A percentile compares a stretch with the other conserved stretches of the same genome.
Conservation (phyloP, 2,113 vertebrate genomes). For the Brachyistius frenatus region DNA sequence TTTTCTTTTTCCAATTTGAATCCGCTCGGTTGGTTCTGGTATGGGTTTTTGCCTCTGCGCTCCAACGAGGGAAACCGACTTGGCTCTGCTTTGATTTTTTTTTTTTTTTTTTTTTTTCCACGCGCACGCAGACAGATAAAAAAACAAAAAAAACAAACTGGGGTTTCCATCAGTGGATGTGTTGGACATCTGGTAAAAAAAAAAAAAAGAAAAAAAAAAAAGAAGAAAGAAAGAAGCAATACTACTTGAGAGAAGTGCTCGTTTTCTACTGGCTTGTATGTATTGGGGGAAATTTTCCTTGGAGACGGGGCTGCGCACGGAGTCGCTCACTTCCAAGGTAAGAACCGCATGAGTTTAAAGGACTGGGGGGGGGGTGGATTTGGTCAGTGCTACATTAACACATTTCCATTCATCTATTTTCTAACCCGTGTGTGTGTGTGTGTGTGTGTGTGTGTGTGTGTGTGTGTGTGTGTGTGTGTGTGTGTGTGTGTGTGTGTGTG, state of each 20-base stretch:
- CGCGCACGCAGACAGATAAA: too few species aligned
- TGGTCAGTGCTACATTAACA: background rate
- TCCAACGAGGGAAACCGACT: conserved; percentile 21
- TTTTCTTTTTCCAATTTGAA: background rate
- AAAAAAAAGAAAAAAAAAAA: too few species aligned
- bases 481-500: background rate
- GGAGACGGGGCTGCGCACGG: conserved; percentile 57
- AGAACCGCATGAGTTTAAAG: conserved; percentile 40
- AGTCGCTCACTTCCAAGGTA: conserved; percentile 62
- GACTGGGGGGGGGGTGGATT: background rate
- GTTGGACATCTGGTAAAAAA: conserved; percentile 54
- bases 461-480: too few species aligned
- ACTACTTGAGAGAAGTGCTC: conserved; percentile 45
- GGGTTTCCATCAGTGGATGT: conserved; percentile 65
- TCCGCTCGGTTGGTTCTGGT: background rate
- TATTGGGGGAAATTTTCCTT: conserved; percentile 41
- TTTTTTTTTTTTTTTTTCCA: background rate
- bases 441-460: too few species aligned
- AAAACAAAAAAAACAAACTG: conserved; percentile 21
- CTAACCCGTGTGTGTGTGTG: too few species aligned
- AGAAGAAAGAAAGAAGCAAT: conserved; percentile 28
- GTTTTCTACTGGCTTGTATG: conserved; percentile 54
- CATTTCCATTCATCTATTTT: background rate
- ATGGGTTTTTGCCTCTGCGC: conserved; percentile 19
- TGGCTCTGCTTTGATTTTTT: conserved; percentile 19